phyloP scores from a whole-genome alignment of 2,888 invertebrate genomes.

The Mythimna loreyi region DNA sequence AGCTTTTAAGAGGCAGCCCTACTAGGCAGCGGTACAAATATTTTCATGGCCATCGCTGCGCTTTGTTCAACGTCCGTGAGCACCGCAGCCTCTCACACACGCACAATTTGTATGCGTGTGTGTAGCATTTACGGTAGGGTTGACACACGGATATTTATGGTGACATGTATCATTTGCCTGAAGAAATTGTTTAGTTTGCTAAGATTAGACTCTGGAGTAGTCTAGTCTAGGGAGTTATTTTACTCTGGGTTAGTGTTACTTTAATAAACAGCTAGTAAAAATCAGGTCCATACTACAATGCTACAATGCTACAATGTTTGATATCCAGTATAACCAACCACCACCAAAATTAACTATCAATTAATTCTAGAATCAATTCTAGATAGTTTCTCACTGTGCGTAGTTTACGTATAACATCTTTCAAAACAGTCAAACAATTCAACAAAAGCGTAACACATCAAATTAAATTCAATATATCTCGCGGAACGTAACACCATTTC shows the following conservation, averaged over 20 bases:
- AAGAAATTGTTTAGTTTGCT: background rate
- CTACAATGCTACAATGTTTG: no score
- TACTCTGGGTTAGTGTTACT: no score
- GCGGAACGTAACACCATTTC: slow-evolving; percentile 51
- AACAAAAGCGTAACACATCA: slow-evolving; percentile 31
- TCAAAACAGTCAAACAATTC: slow-evolving; percentile 6
- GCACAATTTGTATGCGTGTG: slow-evolving; percentile 25
- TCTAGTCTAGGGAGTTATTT: no score
- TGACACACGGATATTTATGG: slow-evolving; percentile 8
- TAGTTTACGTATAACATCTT: background rate
- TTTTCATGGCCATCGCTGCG: slow-evolving; percentile 85
- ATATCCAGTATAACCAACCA: background rate
- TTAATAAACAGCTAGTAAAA: no score
- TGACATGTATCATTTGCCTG: background rate
- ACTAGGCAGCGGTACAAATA: slow-evolving; percentile 72
- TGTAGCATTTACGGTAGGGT: slow-evolving; percentile 35
- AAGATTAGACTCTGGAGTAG: no score
- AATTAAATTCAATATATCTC: slow-evolving; percentile 50
- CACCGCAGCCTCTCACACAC: slow-evolving; percentile 67
- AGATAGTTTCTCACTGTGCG: background rate
- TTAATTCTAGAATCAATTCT: background rate
- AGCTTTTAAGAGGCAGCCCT: slow-evolving; percentile 48
- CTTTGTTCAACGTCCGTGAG: slow-evolving; percentile 81
- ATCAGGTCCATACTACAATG: no score
- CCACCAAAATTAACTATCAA: no score